Evolutionary conservation across 1,140 invertebrate species (phyloP).

Genomic region (Apis florea): DNA sequence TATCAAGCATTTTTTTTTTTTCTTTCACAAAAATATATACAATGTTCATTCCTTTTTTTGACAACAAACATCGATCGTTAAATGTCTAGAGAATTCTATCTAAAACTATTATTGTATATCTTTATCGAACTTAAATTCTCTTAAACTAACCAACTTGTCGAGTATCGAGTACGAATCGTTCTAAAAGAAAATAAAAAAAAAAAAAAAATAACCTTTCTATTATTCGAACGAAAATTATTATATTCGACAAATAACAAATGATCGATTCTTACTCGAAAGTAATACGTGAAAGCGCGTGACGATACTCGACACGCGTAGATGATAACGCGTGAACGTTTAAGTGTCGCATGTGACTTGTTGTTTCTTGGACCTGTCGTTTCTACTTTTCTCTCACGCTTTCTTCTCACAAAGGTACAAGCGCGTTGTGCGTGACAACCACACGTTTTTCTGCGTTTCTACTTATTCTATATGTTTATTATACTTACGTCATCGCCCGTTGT

Average conservation of each 20-base stretch:
- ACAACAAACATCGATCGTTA: slow-evolving; percentile 28
- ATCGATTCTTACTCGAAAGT: not conserved
- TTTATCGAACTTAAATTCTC: slow-evolving; percentile 10
- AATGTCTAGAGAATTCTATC: slow-evolving; percentile 20
- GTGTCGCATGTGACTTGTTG: slow-evolving; percentile 78
- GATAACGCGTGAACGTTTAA: slow-evolving; percentile 74
- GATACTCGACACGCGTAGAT: slow-evolving; percentile 53
- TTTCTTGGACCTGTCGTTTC: slow-evolving; percentile 67
- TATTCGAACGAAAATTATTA: too few species aligned
- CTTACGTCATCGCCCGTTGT: slow-evolving; percentile 56
- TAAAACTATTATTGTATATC: slow-evolving; percentile 18
- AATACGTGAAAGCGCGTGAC: slow-evolving; percentile 37
- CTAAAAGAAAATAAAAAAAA: too few species aligned
- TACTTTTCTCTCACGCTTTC: slow-evolving; percentile 43
- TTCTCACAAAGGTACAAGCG: slow-evolving; percentile 47
- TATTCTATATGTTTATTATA: slow-evolving; percentile 38
- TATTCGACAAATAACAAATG: too few species aligned
- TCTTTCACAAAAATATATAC: not conserved
- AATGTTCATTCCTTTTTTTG: not conserved
- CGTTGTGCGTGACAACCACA: slow-evolving; percentile 61
- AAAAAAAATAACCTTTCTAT: not conserved
- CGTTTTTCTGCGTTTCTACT: not conserved
- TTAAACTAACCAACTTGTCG: slow-evolving; percentile 3
- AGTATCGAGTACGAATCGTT: slow-evolving; percentile 41
- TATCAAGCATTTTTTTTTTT: not conserved